Evolutionary conservation across 2,888 invertebrate species (phyloP).

Genomic region (Lydus trimaculatus): DNA sequence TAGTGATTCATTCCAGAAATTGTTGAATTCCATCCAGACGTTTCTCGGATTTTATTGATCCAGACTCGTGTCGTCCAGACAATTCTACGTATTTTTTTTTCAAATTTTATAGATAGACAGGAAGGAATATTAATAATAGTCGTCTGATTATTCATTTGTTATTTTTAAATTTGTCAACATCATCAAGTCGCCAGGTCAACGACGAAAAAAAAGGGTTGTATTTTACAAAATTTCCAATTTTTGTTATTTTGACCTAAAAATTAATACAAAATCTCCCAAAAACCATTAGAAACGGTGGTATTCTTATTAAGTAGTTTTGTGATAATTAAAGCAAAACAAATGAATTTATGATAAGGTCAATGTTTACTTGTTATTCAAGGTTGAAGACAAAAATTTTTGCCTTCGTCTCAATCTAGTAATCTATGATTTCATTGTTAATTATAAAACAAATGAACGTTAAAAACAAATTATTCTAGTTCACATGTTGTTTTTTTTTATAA

Average conservation of each 20-base stretch:
- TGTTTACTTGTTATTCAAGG: background rate
- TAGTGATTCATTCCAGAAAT: background rate
- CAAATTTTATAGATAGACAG: background rate
- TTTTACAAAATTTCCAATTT: background rate
- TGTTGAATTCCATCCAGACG: background rate
- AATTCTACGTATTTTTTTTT: background rate
- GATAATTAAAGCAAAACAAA: background rate
- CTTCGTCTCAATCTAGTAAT: background rate
- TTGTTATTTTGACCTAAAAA: too few relatives aligned
- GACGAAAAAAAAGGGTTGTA: background rate
- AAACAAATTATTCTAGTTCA: background rate
- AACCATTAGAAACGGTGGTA: background rate
- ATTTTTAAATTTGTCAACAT: background rate
- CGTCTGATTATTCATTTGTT: background rate
- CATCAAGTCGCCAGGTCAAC: background rate
- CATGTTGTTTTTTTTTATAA: background rate
- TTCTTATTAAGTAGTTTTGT: background rate
- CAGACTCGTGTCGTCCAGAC: background rate
- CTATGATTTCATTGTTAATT: conserved; percentile 1
- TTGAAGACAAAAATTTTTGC: background rate
- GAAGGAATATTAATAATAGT: background rate
- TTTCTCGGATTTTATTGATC: background rate
- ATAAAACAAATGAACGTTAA: background rate
- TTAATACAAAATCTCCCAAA: too few relatives aligned
- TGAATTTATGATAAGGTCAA: background rate